These are phyloP conservation scores for Dryadula phaetusa DNA, from an alignment of 2,888 invertebrate species.

Conservation along the genomic window DNA sequence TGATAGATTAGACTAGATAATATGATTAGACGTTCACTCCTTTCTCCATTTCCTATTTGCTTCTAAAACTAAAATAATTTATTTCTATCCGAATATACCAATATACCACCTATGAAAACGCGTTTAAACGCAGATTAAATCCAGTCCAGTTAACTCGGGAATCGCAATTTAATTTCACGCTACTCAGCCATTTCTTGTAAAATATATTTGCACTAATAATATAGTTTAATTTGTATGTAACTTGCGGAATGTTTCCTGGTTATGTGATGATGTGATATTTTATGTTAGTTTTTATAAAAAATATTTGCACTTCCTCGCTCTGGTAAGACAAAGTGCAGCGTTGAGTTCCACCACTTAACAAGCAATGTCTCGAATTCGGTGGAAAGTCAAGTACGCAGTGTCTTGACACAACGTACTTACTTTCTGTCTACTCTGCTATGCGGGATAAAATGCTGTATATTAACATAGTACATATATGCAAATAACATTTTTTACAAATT, in stretches of 20 bases:
- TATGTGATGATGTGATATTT: background rate
- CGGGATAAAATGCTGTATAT: too few species aligned
- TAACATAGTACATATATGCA: background rate
- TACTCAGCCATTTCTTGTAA: conserved; percentile 48
- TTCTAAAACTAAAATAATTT: background rate
- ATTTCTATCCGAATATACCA: conserved; percentile 18
- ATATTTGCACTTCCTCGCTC: too few species aligned
- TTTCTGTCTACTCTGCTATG: too few species aligned
- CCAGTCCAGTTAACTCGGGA: conserved; percentile 57
- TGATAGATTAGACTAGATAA: too few species aligned
- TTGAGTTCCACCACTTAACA: too few species aligned
- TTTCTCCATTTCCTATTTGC: background rate
- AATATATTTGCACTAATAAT: conserved; percentile 37
- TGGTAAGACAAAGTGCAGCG: too few species aligned
- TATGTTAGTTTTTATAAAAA: background rate
- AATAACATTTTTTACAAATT: too few species aligned
- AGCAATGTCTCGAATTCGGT: too few species aligned
- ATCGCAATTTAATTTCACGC: conserved; percentile 75
- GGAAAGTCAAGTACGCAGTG: too few species aligned
- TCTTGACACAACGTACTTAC: too few species aligned
- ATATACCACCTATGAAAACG: conserved; percentile 27
- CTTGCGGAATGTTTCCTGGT: conserved; percentile 27
- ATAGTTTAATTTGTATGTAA: conserved; percentile 36
- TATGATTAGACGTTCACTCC: too few species aligned
- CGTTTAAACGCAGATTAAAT: conserved; percentile 35